A percentile compares a stretch with the other conserved stretches of the same genome.
phyloP scores from a whole-genome alignment of 2,797 vertebrate species.

The Pteropus rufus region DNA sequence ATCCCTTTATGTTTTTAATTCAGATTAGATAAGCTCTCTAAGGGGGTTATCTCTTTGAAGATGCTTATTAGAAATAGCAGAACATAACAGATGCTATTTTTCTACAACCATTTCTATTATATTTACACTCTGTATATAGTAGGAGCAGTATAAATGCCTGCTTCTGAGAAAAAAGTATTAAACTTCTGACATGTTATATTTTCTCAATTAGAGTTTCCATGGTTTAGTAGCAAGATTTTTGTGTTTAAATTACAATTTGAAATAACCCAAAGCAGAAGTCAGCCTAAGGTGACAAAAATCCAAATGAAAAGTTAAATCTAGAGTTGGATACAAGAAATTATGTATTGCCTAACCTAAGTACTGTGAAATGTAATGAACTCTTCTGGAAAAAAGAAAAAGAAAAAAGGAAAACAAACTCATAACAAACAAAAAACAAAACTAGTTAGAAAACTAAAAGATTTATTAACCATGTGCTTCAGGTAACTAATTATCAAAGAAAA shows the following conservation, averaged over 20 bases:
- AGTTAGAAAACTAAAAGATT: constrained; percentile 63
- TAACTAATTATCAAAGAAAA: constrained; percentile 68
- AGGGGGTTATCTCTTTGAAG: constrained; percentile 39
- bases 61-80: constrained; percentile 48
- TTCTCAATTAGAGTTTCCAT: constrained; percentile 8
- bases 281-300: constrained; percentile 52
- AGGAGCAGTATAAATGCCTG: neutral
- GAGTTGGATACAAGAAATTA: neutral
- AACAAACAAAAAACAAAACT: constrained; percentile 55
- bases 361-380: constrained; percentile 60
- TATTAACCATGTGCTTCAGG: constrained; percentile 62
- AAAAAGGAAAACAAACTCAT: neutral
- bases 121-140: neutral
- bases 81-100: neutral
- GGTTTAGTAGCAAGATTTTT: neutral
- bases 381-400: constrained; percentile 55
- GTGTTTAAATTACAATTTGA: constrained; percentile 42
- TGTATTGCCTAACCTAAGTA: constrained; percentile 28
- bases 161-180: neutral
- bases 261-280: constrained; percentile 34
- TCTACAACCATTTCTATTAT: neutral
- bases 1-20: constrained; percentile 45
- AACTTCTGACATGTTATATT: neutral
- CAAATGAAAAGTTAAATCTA: constrained; percentile 57
- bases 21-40: constrained; percentile 53